phyloP scores from a whole-genome alignment of 1,140 invertebrate genomes.

The Marisa cornuarietis region DNA sequence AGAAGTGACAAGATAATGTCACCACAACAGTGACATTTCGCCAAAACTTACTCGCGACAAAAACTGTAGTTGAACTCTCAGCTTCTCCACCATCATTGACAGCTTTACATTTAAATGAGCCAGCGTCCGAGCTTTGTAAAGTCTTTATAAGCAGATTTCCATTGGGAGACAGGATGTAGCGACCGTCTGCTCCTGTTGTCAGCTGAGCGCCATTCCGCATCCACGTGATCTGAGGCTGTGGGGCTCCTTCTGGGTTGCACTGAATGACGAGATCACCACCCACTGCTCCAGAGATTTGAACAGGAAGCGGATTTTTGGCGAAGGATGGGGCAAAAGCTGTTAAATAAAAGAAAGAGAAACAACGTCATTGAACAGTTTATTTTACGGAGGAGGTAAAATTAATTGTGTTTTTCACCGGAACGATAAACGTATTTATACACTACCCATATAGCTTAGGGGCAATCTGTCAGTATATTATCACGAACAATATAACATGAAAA shows the following conservation, averaged over 20 bases:
- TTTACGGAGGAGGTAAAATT: too few relatives aligned
- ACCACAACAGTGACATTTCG: too few relatives aligned
- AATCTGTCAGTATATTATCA: too few relatives aligned
- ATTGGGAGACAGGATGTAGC: constrained; percentile 47
- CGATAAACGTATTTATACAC: too few relatives aligned
- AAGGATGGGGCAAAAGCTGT: constrained; percentile 87
- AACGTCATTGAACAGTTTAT: neutral
- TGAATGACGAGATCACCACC: constrained; percentile 89
- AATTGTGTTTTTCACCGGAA: too few relatives aligned
- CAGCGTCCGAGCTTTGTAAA: constrained; percentile 41
- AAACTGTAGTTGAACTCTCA: constrained; percentile 33
- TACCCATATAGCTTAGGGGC: too few relatives aligned
- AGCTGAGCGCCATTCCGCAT: constrained; percentile 84
- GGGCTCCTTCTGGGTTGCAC: constrained; percentile 94
- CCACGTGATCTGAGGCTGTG: constrained; percentile 81
- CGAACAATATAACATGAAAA: too few relatives aligned
- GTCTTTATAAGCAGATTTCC: constrained; percentile 47
- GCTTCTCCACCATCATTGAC: constrained; percentile 48
- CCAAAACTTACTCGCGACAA: constrained; percentile 44
- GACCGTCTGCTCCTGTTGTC: constrained; percentile 32
- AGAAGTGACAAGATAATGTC: too few relatives aligned
- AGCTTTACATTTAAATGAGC: constrained; percentile 54
- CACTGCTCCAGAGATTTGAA: constrained; percentile 89
- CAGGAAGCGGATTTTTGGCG: constrained; percentile 86
- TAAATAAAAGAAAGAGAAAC: constrained; percentile 32